Conservation (phyloP, 1,140 invertebrate genomes). For the Penaeus japonicus region DNA sequence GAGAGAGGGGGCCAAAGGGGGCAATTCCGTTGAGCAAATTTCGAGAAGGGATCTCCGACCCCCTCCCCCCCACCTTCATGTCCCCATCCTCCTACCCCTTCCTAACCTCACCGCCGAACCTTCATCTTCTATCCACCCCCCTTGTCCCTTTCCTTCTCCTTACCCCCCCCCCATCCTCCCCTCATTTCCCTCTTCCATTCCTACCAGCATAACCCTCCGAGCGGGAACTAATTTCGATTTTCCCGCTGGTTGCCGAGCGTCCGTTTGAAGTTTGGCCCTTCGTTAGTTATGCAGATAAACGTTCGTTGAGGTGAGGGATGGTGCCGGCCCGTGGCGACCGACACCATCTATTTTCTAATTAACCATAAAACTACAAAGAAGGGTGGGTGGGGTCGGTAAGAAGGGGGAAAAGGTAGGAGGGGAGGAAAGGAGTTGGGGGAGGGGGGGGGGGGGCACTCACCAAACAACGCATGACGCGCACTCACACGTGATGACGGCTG, state of each 20-base stretch:
- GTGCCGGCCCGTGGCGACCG: not conserved
- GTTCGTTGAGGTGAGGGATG: not conserved
- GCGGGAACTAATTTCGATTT: too few relatives aligned
- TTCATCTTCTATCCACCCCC: too few relatives aligned
- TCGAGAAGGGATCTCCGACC: not conserved
- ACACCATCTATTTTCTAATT: slow-evolving; percentile 25
- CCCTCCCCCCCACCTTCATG: not conserved
- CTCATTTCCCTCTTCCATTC: too few relatives aligned
- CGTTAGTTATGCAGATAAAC: slow-evolving; percentile 32
- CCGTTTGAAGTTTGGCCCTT: not conserved
- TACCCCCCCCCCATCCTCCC: not conserved
- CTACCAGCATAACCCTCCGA: too few relatives aligned
- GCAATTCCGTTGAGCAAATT: not conserved
- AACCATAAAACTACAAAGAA: slow-evolving; percentile 19
- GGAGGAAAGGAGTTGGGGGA: too few relatives aligned
- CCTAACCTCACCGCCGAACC: too few relatives aligned
- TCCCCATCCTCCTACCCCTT: not conserved
- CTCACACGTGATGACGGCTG: too few relatives aligned
- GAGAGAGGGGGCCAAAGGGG: not conserved
- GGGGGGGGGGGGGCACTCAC: not conserved
- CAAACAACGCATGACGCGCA: too few relatives aligned
- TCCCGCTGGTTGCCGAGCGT: too few relatives aligned
- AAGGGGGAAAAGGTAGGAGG: not conserved
- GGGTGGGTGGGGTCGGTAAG: not conserved
- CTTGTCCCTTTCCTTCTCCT: not conserved